phyloP scores from a whole-genome alignment of 2,113 vertebrate genomes.

The Gymnarchus niloticus region DNA sequence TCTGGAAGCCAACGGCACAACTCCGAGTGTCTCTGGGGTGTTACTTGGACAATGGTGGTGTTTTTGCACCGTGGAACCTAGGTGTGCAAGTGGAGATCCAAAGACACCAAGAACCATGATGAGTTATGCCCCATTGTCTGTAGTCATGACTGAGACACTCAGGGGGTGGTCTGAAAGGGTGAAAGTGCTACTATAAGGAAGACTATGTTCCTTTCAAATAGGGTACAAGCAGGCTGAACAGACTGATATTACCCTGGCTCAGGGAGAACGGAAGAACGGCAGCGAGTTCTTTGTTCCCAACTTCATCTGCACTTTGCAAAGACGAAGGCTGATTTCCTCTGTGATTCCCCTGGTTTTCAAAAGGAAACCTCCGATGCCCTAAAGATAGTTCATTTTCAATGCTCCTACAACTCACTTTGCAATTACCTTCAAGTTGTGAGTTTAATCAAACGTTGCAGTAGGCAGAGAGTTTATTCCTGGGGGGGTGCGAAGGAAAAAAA shows the following conservation, averaged over 20 bases:
- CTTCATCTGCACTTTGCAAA: background rate
- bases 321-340: conserved; percentile 40
- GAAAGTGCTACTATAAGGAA: background rate
- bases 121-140: background rate
- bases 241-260: background rate
- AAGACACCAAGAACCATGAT: background rate
- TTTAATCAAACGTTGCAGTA: conserved; percentile 52
- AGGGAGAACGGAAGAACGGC: background rate
- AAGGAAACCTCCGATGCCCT: conserved; percentile 38
- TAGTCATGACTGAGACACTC: background rate
- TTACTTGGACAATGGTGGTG: background rate
- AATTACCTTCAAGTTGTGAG: conserved; percentile 35
- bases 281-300: background rate
- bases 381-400: conserved; percentile 45
- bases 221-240: background rate
- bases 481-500: conserved; percentile 36
- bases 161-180: background rate
- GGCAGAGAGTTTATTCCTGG: conserved; percentile 34
- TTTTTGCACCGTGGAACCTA: background rate
- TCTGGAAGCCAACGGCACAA: background rate
- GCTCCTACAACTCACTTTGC: conserved; percentile 50
- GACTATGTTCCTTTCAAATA: background rate
- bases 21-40: background rate
- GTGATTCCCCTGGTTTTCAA: conserved; percentile 25
- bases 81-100: background rate